These are phyloP conservation scores for Aspidoscelis tigris DNA, from an alignment of 2,113 vertebrate species.

Conservation along the genomic window DNA sequence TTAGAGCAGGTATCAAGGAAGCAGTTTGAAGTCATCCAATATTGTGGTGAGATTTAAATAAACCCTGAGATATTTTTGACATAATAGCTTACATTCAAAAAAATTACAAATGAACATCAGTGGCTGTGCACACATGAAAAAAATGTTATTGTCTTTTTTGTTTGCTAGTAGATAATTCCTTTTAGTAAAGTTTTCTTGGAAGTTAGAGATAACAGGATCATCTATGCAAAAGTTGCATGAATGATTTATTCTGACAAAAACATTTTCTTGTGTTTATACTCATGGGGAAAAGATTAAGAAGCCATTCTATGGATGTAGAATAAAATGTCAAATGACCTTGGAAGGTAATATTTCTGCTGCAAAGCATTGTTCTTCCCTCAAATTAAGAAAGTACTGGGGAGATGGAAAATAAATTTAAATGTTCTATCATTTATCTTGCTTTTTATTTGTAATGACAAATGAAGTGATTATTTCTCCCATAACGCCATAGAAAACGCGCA, in stretches of 20 bases:
- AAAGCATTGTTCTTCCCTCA: neutral
- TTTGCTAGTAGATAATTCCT: neutral
- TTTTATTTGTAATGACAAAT: conserved; percentile 61
- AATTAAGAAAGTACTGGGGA: neutral
- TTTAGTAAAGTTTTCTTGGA: neutral
- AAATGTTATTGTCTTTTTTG: neutral
- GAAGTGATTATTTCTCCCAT: conserved; percentile 45
- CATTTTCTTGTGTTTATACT: neutral
- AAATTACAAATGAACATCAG: neutral
- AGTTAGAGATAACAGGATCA: neutral
- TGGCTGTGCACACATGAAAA: neutral
- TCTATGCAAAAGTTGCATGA: neutral
- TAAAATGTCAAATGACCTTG: neutral
- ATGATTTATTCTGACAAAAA: neutral
- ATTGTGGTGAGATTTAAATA: neutral
- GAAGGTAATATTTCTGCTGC: rapidly evolving
- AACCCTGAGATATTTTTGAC: neutral
- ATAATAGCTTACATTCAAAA: too few species aligned
- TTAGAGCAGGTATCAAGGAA: neutral
- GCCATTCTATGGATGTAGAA: neutral
- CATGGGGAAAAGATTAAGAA: neutral
- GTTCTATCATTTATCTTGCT: conserved; percentile 42
- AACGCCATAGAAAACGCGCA: conserved; percentile 39
- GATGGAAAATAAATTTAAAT: neutral
- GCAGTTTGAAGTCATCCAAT: neutral